Percentiles rank a stretch among this genome's conserved stretches.
These are phyloP conservation scores for Otocyon megalotis DNA, from an alignment of 2,113 vertebrate species.

Conservation along the genomic window DNA sequence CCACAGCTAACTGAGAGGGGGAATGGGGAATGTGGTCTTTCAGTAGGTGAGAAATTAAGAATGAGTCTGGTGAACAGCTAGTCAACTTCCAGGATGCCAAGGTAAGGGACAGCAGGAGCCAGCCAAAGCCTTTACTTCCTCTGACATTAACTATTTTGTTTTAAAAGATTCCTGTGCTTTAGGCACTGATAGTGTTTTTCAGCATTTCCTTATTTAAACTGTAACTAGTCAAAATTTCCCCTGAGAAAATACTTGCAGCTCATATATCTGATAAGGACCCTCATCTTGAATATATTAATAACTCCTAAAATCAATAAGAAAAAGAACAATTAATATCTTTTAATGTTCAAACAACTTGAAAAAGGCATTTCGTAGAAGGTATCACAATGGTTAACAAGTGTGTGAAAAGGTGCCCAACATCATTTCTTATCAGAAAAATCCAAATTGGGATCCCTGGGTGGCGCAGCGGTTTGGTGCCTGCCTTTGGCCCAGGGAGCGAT, in stretches of 20 bases:
- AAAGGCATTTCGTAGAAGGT: neutral
- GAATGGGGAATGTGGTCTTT: no score
- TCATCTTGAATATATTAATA: neutral
- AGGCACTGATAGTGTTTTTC: neutral
- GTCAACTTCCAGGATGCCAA: neutral
- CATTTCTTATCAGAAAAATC: neutral
- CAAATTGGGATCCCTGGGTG: no score
- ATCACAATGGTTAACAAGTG: neutral
- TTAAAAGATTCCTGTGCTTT: neutral
- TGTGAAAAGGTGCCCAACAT: neutral
- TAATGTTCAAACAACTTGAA: neutral
- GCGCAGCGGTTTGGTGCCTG: no score
- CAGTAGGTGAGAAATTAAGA: neutral
- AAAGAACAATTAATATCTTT: neutral
- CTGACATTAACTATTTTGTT: neutral
- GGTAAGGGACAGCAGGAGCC: neutral
- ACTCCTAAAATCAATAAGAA: neutral
- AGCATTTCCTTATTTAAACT: neutral
- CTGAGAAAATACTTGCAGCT: neutral
- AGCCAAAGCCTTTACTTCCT: neutral
- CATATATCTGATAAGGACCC: neutral
- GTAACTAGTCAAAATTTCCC: neutral
- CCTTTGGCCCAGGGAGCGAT: no score
- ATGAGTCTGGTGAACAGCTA: neutral
- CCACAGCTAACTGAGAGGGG: neutral